A percentile compares a stretch with the other conserved stretches of the same genome.
phyloP scores from a whole-genome alignment of 2,113 vertebrate species.

The Xiphorhynchus elegans region DNA sequence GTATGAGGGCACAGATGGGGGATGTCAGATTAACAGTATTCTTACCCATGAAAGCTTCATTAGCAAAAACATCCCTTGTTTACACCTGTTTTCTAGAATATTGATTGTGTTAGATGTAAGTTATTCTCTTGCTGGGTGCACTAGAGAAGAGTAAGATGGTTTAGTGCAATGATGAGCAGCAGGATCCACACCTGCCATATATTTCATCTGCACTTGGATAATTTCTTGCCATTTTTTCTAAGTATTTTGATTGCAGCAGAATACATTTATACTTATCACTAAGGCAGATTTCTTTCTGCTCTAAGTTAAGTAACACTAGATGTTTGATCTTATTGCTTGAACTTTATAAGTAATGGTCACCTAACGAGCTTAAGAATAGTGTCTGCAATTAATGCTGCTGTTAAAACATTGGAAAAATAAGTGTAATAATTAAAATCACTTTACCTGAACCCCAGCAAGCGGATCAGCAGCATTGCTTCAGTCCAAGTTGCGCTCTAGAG shows the following conservation, averaged over 20 bases:
- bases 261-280: neutral
- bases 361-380: neutral
- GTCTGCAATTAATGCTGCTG: neutral
- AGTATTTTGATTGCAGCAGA: neutral
- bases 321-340: neutral
- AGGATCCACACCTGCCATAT: neutral
- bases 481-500: neutral
- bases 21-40: neutral
- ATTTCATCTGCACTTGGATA: neutral
- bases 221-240: neutral
- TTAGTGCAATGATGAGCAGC: neutral
- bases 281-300: neutral
- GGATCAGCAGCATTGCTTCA: neutral
- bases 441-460: slow-evolving; percentile 20
- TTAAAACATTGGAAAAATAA: neutral
- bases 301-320: neutral
- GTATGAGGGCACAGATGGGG: neutral
- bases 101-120: neutral
- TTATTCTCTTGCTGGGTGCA: neutral
- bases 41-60: neutral
- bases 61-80: neutral
- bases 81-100: neutral
- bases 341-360: neutral
- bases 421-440: neutral
- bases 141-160: neutral